These are phyloP conservation scores for Ornithoptera priamus DNA, from an alignment of 2,888 invertebrate genomes.

Conservation along the genomic window DNA sequence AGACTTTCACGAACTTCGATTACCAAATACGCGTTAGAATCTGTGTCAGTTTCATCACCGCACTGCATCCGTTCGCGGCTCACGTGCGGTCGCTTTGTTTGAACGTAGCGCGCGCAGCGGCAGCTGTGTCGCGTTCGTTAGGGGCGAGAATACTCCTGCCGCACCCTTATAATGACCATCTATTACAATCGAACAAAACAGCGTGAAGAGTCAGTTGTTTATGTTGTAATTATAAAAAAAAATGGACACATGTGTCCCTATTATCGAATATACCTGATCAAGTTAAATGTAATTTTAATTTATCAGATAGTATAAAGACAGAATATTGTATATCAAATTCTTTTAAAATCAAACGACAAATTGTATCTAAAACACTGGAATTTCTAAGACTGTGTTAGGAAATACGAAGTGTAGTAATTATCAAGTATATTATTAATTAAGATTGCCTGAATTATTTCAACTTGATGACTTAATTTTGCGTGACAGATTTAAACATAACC, in stretches of 20 bases:
- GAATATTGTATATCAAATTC: too few relatives aligned
- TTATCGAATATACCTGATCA: too few relatives aligned
- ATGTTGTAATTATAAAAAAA: too few relatives aligned
- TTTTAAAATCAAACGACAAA: too few relatives aligned
- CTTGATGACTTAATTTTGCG: neutral
- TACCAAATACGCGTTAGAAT: constrained; percentile 79
- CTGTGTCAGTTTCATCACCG: constrained; percentile 79
- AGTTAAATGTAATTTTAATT: too few relatives aligned
- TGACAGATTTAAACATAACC: neutral
- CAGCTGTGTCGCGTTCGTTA: constrained; percentile 37
- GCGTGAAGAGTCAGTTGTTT: constrained; percentile 22
- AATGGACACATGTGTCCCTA: too few relatives aligned
- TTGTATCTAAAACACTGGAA: too few relatives aligned
- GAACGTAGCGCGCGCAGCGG: constrained; percentile 25
- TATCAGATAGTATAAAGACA: too few relatives aligned
- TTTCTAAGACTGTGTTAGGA: too few relatives aligned
- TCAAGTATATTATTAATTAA: too few relatives aligned
- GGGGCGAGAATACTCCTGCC: constrained; percentile 36
- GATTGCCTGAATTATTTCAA: too few relatives aligned
- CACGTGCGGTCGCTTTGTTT: constrained; percentile 46
- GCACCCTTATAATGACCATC: constrained; percentile 11
- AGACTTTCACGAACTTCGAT: constrained; percentile 79
- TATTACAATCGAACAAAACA: constrained; percentile 32
- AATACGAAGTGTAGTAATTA: too few relatives aligned
- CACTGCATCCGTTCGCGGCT: constrained; percentile 69